A percentile compares a stretch with the other conserved stretches of the same genome.
These are phyloP conservation scores for Cosmorhoe ocellata DNA, from an alignment of 2,888 invertebrate genomes.

Conservation along the genomic window DNA sequence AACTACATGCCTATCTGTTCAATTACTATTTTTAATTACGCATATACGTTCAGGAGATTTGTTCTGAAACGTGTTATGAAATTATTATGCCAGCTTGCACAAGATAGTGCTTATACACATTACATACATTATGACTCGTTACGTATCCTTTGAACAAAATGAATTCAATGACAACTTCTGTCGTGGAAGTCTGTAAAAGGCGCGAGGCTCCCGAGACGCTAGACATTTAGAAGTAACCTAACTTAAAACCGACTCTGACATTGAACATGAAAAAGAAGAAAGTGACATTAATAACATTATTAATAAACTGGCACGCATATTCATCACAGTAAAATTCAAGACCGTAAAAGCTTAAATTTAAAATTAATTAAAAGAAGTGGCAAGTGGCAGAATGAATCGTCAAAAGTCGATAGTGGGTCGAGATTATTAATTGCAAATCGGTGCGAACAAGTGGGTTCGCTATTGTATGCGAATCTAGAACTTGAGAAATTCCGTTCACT, in stretches of 20 bases:
- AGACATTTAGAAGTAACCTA: constrained; percentile 35
- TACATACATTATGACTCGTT: constrained; percentile 18
- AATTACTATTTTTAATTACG: constrained; percentile 16
- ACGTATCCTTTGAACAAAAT: constrained; percentile 43
- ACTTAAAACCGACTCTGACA: constrained; percentile 45
- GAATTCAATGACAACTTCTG: constrained; percentile 52
- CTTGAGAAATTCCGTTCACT: constrained; percentile 73
- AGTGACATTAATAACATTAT: constrained; percentile 61
- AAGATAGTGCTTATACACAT: constrained; percentile 26
- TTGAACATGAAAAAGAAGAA: constrained; percentile 57
- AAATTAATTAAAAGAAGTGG: constrained; percentile 60
- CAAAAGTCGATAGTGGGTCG: constrained; percentile 68
- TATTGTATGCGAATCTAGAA: constrained; percentile 71
- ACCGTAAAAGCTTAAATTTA: constrained; percentile 57
- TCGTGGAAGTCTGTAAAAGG: constrained; percentile 49
- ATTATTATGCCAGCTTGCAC: constrained; percentile 26
- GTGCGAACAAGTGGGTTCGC: constrained; percentile 67
- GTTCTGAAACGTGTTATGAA: constrained; percentile 7
- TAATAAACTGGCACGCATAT: constrained; percentile 54
- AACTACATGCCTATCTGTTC: constrained; percentile 11
- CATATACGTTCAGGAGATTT: too few species aligned
- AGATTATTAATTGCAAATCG: constrained; percentile 76
- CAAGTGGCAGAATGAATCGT: constrained; percentile 62
- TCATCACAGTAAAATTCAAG: constrained; percentile 50
- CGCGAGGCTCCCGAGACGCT: constrained; percentile 30